A percentile compares a stretch with the other conserved stretches of the same genome.
Conservation (phyloP, 2,113 vertebrate genomes). For the Daphoenositta chrysoptera region DNA sequence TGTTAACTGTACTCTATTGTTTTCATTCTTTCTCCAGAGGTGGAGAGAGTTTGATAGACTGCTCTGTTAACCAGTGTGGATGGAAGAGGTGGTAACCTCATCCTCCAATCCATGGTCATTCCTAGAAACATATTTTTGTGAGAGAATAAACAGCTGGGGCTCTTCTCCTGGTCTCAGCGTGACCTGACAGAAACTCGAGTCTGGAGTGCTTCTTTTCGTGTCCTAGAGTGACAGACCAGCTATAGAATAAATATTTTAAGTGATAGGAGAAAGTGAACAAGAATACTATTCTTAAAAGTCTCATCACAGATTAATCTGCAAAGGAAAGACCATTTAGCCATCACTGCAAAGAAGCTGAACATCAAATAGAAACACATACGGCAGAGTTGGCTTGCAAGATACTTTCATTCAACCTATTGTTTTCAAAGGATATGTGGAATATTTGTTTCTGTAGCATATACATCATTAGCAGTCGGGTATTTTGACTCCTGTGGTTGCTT, state of each 20-base stretch:
- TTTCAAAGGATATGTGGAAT: not conserved
- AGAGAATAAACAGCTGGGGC: no score
- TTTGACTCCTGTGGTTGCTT: not conserved
- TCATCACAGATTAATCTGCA: not conserved
- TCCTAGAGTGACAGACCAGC: no score
- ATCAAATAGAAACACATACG: not conserved
- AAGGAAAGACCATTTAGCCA: not conserved
- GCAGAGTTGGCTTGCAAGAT: not conserved
- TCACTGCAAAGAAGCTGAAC: not conserved
- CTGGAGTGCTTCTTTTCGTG: no score
- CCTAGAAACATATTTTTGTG: no score
- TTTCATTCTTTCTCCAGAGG: no score
- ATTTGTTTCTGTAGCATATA: not conserved
- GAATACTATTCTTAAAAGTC: not conserved
- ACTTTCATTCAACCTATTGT: not conserved
- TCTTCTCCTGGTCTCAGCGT: no score
- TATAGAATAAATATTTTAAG: not conserved
- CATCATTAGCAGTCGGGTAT: not conserved
- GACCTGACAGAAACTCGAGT: no score
- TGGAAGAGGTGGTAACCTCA: no score
- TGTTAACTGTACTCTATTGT: no score
- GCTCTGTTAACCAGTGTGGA: no score
- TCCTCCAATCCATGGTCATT: no score
- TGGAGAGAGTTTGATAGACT: no score
- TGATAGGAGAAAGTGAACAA: not conserved